These are phyloP conservation scores for Pimephales promelas DNA, from an alignment of 2,113 vertebrate genomes.

Conservation along the genomic window DNA sequence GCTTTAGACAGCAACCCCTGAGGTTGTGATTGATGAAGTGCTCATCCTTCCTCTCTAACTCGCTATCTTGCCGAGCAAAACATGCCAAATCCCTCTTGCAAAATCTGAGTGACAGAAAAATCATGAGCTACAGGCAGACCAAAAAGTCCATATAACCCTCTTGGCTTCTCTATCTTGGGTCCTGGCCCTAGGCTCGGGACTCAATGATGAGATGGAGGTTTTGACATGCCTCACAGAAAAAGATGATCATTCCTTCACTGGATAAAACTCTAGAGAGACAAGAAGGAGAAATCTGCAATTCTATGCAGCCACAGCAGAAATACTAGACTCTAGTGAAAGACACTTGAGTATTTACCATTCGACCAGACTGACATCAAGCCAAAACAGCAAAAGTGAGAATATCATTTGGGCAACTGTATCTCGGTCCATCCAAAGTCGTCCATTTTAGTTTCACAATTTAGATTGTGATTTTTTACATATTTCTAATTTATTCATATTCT, in stretches of 20 bases:
- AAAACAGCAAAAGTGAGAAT: background rate
- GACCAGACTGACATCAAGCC: background rate
- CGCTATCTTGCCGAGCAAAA: slow-evolving; percentile 1
- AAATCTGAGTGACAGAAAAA: slow-evolving; percentile 45
- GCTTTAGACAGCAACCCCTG: background rate
- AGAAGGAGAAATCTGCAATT: background rate
- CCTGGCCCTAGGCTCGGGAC: slow-evolving; percentile 43
- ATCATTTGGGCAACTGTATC: background rate
- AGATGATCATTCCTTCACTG: slow-evolving; percentile 54
- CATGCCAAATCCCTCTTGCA: slow-evolving; percentile 49
- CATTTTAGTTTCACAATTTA: background rate
- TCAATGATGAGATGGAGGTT: slow-evolving; percentile 52
- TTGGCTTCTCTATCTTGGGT: slow-evolving; percentile 42
- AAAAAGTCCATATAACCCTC: slow-evolving; percentile 42
- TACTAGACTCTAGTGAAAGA: background rate
- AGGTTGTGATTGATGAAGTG: slow-evolving; percentile 36
- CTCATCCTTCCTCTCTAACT: slow-evolving; percentile 9
- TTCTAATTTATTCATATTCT: background rate
- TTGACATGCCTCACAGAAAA: slow-evolving; percentile 54
- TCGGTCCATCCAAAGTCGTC: background rate
- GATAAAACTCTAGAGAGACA: slow-evolving; percentile 22
- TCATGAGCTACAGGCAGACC: slow-evolving; percentile 55
- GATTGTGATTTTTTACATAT: background rate
- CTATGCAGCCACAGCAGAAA: slow-evolving; percentile 37
- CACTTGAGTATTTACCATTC: background rate